Conservation (phyloP, 2,113 vertebrate species). For the Dermatemys mawii region DNA sequence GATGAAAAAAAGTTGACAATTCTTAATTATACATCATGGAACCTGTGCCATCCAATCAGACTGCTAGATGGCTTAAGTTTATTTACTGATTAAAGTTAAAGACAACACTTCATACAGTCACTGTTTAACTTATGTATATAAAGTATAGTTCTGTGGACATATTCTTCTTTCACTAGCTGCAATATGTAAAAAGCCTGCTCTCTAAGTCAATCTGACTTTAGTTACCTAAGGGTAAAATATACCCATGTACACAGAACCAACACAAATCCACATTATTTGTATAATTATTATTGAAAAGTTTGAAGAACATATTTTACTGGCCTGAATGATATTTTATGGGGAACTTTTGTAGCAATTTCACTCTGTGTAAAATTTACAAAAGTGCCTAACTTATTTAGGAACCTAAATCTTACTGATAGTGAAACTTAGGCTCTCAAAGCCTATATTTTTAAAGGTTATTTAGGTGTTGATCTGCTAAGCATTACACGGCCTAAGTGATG, state of each 20-base stretch:
- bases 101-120: neutral
- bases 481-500: neutral
- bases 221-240: neutral
- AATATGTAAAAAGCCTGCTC: neutral
- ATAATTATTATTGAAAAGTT: no score
- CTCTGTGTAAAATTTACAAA: neutral
- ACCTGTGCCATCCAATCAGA: neutral
- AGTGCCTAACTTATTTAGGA: neutral
- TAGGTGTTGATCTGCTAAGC: neutral
- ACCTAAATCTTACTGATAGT: neutral
- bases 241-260: neutral
- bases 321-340: rapidly evolving
- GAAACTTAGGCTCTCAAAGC: neutral
- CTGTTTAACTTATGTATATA: neutral
- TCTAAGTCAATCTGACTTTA: neutral
- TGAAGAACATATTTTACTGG: rapidly evolving
- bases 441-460: rapidly evolving
- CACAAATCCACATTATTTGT: neutral
- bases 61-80: neutral
- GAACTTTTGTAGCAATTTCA: rapidly evolving
- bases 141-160: neutral
- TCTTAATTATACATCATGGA: conserved; percentile 10
- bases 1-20: conserved; percentile 54
- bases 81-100: neutral
- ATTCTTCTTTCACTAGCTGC: neutral